Conservation (phyloP, 2,888 invertebrate species). For the Sphaeridia pumilis region DNA sequence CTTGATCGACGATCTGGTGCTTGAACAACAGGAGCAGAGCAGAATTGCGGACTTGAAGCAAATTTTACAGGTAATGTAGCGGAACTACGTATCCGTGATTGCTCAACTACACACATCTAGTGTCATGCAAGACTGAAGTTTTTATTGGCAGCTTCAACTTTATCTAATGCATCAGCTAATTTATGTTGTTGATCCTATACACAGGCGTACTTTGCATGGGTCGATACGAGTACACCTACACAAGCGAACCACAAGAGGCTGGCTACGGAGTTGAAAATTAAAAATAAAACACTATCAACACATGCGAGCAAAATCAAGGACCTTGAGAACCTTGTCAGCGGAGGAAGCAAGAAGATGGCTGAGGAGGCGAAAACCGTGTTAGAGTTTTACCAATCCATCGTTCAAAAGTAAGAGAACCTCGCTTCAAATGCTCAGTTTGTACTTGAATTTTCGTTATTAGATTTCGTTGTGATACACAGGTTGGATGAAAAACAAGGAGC, state of each 20-base stretch:
- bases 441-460: neutral
- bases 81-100: too few relatives aligned
- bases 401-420: constrained; percentile 1
- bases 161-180: too few relatives aligned
- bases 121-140: too few relatives aligned
- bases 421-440: neutral
- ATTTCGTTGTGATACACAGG: constrained; percentile 30
- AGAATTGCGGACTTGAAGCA: constrained; percentile 9
- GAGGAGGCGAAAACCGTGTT: constrained; percentile 4
- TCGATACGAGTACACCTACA: constrained; percentile 6
- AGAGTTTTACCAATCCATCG: neutral
- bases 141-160: too few relatives aligned
- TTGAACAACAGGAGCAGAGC: constrained; percentile 4
- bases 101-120: too few relatives aligned
- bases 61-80: constrained; percentile 6
- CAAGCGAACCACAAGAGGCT: constrained; percentile 7
- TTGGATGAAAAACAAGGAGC: constrained; percentile 45
- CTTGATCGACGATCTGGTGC: constrained; percentile 11
- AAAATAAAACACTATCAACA: constrained; percentile 11
- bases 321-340: constrained; percentile 5
- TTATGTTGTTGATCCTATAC: neutral
- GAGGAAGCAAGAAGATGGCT: neutral
- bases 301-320: constrained; percentile 11
- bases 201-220: constrained; percentile 10
- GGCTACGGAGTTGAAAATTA: constrained; percentile 14